Percentiles rank a stretch among this genome's conserved stretches.
Conservation (phyloP, 1,140 invertebrate species). For the Bombus sylvicola region DNA sequence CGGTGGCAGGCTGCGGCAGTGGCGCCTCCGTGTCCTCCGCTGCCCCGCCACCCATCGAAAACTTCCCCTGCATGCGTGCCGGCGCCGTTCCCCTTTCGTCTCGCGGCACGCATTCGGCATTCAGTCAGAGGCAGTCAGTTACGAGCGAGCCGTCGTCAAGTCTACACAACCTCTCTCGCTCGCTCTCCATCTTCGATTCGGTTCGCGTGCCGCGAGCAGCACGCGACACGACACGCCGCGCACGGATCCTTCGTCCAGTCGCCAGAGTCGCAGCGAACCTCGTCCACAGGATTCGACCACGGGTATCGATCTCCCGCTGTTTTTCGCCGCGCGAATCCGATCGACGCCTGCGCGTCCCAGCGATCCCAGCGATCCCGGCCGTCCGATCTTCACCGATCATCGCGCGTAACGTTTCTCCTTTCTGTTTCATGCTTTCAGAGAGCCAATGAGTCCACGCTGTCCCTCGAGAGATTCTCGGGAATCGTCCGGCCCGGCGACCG, state of each 20-base stretch:
- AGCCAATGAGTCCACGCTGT: slow-evolving; percentile 89
- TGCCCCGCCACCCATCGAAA: slow-evolving; percentile 70
- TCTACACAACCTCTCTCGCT: slow-evolving; percentile 50
- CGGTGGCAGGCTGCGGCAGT: slow-evolving; percentile 53
- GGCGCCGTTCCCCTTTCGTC: slow-evolving; percentile 77
- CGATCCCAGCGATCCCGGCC: too few species aligned
- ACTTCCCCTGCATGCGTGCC: slow-evolving; percentile 82
- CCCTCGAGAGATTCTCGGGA: slow-evolving; percentile 90
- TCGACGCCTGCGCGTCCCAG: too few species aligned
- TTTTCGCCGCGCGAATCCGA: slow-evolving; percentile 37
- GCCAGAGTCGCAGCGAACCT: not conserved
- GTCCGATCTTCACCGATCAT: not conserved
- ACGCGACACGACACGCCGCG: not conserved
- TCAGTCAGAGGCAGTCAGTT: slow-evolving; percentile 81
- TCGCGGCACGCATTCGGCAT: slow-evolving; percentile 79
- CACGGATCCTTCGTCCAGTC: not conserved
- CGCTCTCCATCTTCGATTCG: not conserved
- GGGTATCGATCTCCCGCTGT: slow-evolving; percentile 57
- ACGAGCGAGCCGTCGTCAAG: slow-evolving; percentile 80
- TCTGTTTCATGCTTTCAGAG: slow-evolving; percentile 84
- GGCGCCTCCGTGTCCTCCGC: slow-evolving; percentile 61
- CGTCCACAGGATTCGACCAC: slow-evolving; percentile 17
- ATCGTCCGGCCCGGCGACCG: slow-evolving; percentile 84
- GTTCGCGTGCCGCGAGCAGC: too few species aligned
- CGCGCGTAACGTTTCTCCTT: not conserved